Evolutionary conservation across 1,140 invertebrate species (phyloP), one percentile per base, ranked within the genome.

Genomic region (Parasteatoda tepidariorum): DNA sequence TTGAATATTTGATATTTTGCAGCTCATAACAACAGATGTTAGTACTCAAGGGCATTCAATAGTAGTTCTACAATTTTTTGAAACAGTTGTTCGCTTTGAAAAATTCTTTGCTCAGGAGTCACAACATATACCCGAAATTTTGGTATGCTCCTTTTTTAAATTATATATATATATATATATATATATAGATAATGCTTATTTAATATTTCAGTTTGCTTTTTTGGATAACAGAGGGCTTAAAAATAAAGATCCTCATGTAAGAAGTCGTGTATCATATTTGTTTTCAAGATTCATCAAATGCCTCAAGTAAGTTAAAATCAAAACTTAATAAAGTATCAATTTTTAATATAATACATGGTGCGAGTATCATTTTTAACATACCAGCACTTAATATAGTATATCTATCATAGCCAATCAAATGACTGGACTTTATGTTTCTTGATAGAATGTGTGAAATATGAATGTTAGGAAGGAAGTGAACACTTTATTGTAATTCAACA

Each of bases 251-350:
- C 84, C 88, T 4, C 90, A 90, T 86, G 89, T 92, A 5, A 86
- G 91, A 33, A 91, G 91, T 83, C 86, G 91, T 62, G 88, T 88
- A 30, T 88, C 90, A 18, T 92, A 92, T 86, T 86, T 92, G 0
- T 92, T 92, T 86, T 91, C 90, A 13, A 87, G 90, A 70, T 91
- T 92, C 86, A 88, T 92, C 57, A 91, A 91, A 85, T 88, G 88
- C 54, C 86, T 91, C 38, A 90, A 89, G 90, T 90, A 88, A 88
- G 88, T 86, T 15, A 41, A 41, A 41, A 41, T 5, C 5, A 41
- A 41, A 41, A 41, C 5, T 6, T 41, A n/a, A 13, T 41, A 41
- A 6, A 6, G 38, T 5, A 5, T 41, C 38, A 6, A 41, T 41
- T 5, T 41, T 41, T 41, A 41, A 41, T 41, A 41, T 41, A 41